A percentile compares a stretch with the other conserved stretches of the same genome.
Conservation (phyloP, 2,113 vertebrate species). For the Lucifuga dentata region DNA sequence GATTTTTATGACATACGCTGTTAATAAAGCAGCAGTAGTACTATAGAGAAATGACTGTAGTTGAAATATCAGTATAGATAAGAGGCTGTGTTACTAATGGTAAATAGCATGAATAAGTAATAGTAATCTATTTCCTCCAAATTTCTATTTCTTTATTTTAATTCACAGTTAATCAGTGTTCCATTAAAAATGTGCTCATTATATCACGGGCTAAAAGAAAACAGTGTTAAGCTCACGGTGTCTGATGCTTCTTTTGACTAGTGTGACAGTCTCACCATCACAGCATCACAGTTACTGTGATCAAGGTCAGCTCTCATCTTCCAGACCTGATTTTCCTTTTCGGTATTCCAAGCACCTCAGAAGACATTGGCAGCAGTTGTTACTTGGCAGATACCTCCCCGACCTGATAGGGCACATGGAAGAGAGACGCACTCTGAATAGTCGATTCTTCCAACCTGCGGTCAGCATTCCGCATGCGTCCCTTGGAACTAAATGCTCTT, state of each 20-base stretch:
- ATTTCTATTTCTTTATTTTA: background rate
- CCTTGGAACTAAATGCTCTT: slow-evolving; percentile 78
- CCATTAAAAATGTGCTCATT: slow-evolving; percentile 2
- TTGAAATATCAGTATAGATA: background rate
- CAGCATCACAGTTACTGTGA: slow-evolving; percentile 53
- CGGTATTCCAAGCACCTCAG: slow-evolving; percentile 76
- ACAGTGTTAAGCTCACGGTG: background rate
- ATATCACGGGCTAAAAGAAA: slow-evolving; percentile 9
- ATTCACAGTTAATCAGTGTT: background rate
- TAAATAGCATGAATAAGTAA: background rate
- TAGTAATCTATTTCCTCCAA: background rate
- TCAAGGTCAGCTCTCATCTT: slow-evolving; percentile 75
- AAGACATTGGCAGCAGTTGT: slow-evolving; percentile 76
- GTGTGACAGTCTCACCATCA: slow-evolving; percentile 41
- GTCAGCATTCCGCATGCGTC: slow-evolving; percentile 79
- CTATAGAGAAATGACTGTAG: background rate
- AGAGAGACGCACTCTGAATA: slow-evolving; percentile 73
- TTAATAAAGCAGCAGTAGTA: slow-evolving; percentile 12
- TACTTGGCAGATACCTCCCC: slow-evolving; percentile 76
- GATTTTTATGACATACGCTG: slow-evolving; percentile 43
- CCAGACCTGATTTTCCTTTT: slow-evolving; percentile 73
- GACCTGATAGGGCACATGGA: slow-evolving; percentile 69
- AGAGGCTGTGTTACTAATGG: slow-evolving; percentile 3
- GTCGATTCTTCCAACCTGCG: slow-evolving; percentile 74
- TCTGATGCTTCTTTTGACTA: slow-evolving; percentile 16